Evolutionary conservation across 2,888 invertebrate species (phyloP).

Genomic region (Deilephila porcellus): DNA sequence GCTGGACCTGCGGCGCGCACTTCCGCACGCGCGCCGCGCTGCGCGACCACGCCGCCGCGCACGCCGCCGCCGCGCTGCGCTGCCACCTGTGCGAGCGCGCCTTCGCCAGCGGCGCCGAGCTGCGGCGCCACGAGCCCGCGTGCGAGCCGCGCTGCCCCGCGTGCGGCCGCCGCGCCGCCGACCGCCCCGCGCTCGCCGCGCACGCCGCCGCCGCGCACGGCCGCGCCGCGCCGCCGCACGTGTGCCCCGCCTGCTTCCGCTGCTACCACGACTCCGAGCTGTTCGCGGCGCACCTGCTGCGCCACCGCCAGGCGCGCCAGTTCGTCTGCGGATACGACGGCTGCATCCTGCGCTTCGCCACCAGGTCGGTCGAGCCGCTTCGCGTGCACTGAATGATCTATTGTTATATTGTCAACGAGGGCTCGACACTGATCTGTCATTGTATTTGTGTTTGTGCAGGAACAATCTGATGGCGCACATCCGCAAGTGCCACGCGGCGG

Average conservation of each 20-base stretch:
- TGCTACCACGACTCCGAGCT: constrained; percentile 46
- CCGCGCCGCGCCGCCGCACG: constrained; percentile 33
- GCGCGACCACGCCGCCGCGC: constrained; percentile 51
- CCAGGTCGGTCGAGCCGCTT: constrained; percentile 34
- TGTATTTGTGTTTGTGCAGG: constrained; percentile 34
- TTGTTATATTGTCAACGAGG: too few species aligned
- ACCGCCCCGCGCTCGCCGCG: constrained; percentile 48
- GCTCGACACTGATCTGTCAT: too few species aligned
- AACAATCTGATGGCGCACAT: constrained; percentile 72
- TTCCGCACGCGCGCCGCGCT: constrained; percentile 55
- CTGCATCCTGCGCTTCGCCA: constrained; percentile 72
- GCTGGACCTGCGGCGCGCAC: constrained; percentile 79
- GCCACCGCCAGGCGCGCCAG: constrained; percentile 66
- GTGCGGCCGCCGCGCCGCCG: constrained; percentile 38
- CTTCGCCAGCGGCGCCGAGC: constrained; percentile 42
- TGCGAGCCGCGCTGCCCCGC: constrained; percentile 45
- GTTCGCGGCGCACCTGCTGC: constrained; percentile 64
- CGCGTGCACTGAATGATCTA: too few species aligned
- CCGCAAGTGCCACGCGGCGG: constrained; percentile 69
- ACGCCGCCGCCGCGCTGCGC: constrained; percentile 40
- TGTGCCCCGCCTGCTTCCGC: constrained; percentile 63
- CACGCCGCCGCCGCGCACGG: constrained; percentile 50
- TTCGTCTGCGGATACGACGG: constrained; percentile 77
- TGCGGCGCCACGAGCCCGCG: constrained; percentile 52
- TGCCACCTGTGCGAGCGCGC: constrained; percentile 61